Conservation (phyloP, 2,113 vertebrate genomes). For the Cisticola juncidis region DNA sequence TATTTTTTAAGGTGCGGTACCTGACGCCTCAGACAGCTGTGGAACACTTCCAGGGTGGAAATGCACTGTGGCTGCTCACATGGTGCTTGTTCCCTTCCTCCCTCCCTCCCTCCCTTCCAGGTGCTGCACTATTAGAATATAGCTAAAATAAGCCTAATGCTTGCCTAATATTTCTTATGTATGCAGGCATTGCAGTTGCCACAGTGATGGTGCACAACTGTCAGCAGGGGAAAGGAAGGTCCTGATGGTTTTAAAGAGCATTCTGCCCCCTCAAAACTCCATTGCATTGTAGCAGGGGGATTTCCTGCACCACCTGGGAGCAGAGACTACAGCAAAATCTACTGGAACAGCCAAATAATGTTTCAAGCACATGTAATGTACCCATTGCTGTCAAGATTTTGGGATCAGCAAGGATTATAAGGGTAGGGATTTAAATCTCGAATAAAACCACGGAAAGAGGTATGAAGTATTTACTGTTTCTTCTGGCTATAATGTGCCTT, state of each 20-base stretch:
- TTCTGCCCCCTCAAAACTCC: background rate
- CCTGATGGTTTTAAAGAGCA: background rate
- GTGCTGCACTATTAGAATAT: background rate
- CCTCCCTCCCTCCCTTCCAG: slow-evolving; percentile 2
- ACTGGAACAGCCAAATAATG: background rate
- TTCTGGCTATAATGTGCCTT: background rate
- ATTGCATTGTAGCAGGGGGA: background rate
- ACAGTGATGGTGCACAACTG: background rate
- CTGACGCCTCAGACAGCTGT: background rate
- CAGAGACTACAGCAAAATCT: background rate
- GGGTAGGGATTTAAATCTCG: background rate
- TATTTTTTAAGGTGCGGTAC: background rate
- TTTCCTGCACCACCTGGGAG: background rate
- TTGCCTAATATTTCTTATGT: background rate
- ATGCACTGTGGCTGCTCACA: background rate
- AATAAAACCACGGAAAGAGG: background rate
- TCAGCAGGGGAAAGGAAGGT: background rate
- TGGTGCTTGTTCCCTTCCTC: background rate
- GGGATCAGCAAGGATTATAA: background rate
- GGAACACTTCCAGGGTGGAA: background rate
- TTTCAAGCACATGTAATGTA: background rate
- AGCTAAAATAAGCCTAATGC: slow-evolving; percentile 46
- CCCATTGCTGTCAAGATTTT: background rate
- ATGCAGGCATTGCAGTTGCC: background rate
- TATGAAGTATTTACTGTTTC: background rate